These are phyloP conservation scores for Saccopteryx bilineata DNA, from an alignment of 2,113 vertebrate genomes.

Conservation along the genomic window DNA sequence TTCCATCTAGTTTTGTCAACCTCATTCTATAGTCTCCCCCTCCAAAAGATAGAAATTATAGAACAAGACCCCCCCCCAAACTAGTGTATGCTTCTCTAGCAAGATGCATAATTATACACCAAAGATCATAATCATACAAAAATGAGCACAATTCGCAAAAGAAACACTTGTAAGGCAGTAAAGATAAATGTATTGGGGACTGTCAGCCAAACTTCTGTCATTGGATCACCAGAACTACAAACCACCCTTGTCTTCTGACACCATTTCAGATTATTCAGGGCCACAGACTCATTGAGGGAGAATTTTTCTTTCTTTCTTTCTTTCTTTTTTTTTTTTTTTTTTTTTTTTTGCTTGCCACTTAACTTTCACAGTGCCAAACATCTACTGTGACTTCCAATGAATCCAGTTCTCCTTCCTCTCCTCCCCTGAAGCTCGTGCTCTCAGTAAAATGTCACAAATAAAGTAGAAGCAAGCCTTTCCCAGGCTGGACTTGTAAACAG, in stretches of 20 bases:
- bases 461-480: slow-evolving; percentile 73
- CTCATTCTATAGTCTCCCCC: background rate
- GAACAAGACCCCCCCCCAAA: background rate
- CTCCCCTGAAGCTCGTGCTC: slow-evolving; percentile 63
- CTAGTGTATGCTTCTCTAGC: background rate
- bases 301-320: background rate
- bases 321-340: background rate
- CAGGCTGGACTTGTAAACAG: slow-evolving; percentile 69
- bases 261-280: slow-evolving; percentile 62
- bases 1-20: background rate
- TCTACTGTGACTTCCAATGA: slow-evolving; percentile 63
- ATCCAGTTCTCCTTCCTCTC: slow-evolving; percentile 75
- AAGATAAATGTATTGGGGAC: slow-evolving; percentile 35
- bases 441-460: slow-evolving; percentile 73
- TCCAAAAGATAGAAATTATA: background rate
- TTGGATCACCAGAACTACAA: slow-evolving; percentile 61
- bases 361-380: slow-evolving; percentile 32
- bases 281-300: background rate
- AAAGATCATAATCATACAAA: background rate
- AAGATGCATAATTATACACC: background rate
- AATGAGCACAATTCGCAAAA: background rate
- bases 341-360: slow-evolving; percentile 44
- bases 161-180: background rate
- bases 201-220: slow-evolving; percentile 23
- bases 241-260: slow-evolving; percentile 35